Evolutionary conservation across 2,888 invertebrate genomes (phyloP), one percentile per base, ranked within the genome.

Genomic region (Cerastis leucographa): DNA sequence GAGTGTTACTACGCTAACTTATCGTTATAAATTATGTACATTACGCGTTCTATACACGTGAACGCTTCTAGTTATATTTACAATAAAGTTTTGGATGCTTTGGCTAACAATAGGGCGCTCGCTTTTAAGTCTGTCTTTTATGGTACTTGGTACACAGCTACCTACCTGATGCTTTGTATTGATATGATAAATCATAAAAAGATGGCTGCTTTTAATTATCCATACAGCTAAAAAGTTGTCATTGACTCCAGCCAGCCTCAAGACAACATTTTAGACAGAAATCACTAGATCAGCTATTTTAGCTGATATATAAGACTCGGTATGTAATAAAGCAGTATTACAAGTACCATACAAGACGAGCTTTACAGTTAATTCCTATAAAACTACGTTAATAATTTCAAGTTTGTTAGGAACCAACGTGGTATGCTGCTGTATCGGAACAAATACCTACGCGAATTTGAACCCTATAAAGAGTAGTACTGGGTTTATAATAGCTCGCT

Each of bases 11-110:
- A 89, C 78, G 72, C 79, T 87, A 87, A 77, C 90, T 90, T 89
- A 91, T 25, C 49, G 12, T 78, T 88, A 87, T 84, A 89, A 88
- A 86, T 86, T 92, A 92, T 93, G 90, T 93, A 92, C 92, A 91
- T 87, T 85, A 90, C 83, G 87, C 90, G 91, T 85, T 87, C 89
- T 76, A 83, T 91, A 91, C 88, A 90, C 64, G 84, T 70, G 88
- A 89, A 88, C 91, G 90, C 89, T 70, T 84, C 90, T 92, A 91
- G 85, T 78, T 84, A 92, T 96, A 96, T 96, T 93, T 96, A 96
- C 96, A 96, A 92, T 95, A 95, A 95, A 95, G 88, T 89, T 95
- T 94, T 94, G 93, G 92, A 95, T 96, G 95, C 96, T 96, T 96
- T 96, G 96, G 96, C 96, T 96, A 96, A 92, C 89, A 91, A 92